These are phyloP conservation scores for Bilobella aurantiaca DNA, from an alignment of 1,140 invertebrate species.

Conservation along the genomic window DNA sequence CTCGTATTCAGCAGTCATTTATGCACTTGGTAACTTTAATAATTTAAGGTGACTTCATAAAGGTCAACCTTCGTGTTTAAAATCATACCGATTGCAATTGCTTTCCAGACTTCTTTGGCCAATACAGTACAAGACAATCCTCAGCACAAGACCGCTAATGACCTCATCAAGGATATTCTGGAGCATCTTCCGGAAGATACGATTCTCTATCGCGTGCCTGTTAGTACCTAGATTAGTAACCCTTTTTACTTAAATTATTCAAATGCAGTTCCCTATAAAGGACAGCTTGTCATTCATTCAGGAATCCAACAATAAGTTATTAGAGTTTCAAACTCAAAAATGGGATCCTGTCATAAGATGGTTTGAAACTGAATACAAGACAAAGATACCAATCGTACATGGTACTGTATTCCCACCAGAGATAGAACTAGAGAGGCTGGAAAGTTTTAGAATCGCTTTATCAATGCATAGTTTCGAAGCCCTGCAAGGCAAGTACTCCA, in stretches of 20 bases:
- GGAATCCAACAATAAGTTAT: constrained; percentile 61
- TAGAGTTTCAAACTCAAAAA: constrained; percentile 60
- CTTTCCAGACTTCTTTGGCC: constrained; percentile 65
- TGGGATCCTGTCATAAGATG: constrained; percentile 83
- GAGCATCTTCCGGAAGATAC: constrained; percentile 83
- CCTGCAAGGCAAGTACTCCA: constrained; percentile 54
- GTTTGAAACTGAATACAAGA: constrained; percentile 68
- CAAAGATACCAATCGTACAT: constrained; percentile 57
- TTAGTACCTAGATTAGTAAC: too few species aligned
- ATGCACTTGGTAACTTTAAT: constrained; percentile 81
- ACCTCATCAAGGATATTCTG: constrained; percentile 65
- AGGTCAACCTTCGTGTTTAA: background rate
- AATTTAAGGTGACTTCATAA: too few species aligned
- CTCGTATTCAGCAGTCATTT: constrained; percentile 59
- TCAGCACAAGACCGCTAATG: constrained; percentile 59
- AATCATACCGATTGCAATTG: background rate
- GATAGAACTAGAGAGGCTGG: constrained; percentile 54
- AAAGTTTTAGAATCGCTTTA: constrained; percentile 57
- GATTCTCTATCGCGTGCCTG: constrained; percentile 61
- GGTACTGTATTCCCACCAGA: constrained; percentile 54
- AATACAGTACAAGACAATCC: constrained; percentile 88
- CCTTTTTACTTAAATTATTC: background rate
- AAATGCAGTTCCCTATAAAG: background rate
- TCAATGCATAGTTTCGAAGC: constrained; percentile 65
- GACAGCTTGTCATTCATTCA: background rate